Evolutionary conservation across 2,888 invertebrate species (phyloP).

Genomic region (Synergus laeviventris): DNA sequence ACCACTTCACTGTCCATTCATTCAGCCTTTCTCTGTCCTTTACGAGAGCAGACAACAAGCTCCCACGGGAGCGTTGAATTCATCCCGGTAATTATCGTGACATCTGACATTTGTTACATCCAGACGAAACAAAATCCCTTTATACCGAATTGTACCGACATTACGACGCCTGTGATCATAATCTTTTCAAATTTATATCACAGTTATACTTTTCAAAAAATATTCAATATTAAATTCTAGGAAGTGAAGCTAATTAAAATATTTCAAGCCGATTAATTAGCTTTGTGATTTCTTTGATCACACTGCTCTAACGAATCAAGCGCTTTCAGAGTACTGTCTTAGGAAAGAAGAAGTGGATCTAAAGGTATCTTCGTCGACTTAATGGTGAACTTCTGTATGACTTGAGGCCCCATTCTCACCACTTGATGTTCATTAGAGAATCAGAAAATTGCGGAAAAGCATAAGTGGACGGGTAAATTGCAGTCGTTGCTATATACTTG

Average conservation of each 20-base stretch:
- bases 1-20: conserved; percentile 1
- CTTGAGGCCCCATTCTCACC: conserved; percentile 38
- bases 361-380: not conserved
- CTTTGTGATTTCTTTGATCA: not conserved
- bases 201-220: not conserved
- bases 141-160: conserved; percentile 26
- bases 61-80: conserved; percentile 53
- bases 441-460: conserved; percentile 56
- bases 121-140: conserved; percentile 46
- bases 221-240: not conserved
- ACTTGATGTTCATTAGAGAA: conserved; percentile 63
- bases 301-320: not conserved
- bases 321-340: not conserved
- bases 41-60: conserved; percentile 42
- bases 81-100: conserved; percentile 57
- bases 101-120: conserved; percentile 56
- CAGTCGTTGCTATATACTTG: conserved; percentile 59
- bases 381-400: conserved; percentile 9
- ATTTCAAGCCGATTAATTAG: not conserved
- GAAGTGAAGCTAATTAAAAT: not conserved
- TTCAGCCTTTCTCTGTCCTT: conserved; percentile 40
- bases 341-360: not conserved
- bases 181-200: not conserved
- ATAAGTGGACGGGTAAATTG: conserved; percentile 61
- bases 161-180: not conserved